phyloP scores from a whole-genome alignment of 2,797 vertebrate genomes.

The Dicrostonyx torquatus region DNA sequence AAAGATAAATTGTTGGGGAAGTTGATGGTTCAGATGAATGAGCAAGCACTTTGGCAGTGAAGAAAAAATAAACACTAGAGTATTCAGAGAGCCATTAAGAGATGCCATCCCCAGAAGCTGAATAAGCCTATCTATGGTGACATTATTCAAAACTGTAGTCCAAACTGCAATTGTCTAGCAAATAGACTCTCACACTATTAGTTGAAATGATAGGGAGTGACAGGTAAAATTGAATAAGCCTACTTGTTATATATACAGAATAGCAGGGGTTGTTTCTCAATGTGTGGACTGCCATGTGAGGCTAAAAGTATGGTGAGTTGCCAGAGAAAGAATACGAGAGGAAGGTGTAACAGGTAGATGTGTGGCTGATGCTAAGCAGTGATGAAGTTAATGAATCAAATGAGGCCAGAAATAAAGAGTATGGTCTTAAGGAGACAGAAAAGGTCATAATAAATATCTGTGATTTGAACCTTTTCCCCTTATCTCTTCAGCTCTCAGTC shows the following conservation, averaged over 20 bases:
- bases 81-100: conserved; percentile 52
- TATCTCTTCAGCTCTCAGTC: background rate
- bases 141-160: conserved; percentile 68
- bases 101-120: conserved; percentile 56
- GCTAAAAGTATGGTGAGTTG: background rate
- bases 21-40: conserved; percentile 66
- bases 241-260: conserved; percentile 31
- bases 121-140: conserved; percentile 66
- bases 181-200: conserved; percentile 68
- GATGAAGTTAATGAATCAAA: background rate
- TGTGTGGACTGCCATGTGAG: conserved; percentile 39
- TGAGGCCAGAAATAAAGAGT: background rate
- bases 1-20: conserved; percentile 66
- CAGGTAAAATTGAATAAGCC: conserved; percentile 57
- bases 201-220: conserved; percentile 62
- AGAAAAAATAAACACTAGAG: conserved; percentile 56
- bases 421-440: background rate
- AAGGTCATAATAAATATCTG: background rate
- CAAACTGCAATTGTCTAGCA: conserved; percentile 63
- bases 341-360: background rate
- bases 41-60: conserved; percentile 48
- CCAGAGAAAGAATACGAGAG: background rate
- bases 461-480: background rate
- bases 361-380: background rate
- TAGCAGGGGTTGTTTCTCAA: conserved; percentile 56